Conservation (phyloP, 53 echinoderm and acorn worm species). For the Mesocentrotus franciscanus region DNA sequence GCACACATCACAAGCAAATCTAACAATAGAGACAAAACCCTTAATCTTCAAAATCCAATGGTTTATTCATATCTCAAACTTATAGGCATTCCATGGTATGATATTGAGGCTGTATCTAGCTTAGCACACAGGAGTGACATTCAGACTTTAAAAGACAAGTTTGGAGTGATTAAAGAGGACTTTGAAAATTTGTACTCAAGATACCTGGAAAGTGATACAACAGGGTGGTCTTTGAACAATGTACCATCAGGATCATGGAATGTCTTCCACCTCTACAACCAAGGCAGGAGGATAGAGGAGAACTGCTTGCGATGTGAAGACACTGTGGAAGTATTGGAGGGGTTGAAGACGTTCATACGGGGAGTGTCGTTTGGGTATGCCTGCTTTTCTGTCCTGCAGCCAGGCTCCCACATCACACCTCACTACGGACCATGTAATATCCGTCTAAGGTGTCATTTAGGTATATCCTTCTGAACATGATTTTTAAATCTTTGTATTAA, state of each 20-base stretch:
- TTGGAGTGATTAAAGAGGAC: slow-evolving; percentile 53
- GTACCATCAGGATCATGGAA: slow-evolving; percentile 84
- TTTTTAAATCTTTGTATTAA: too few relatives aligned
- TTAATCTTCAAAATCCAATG: slow-evolving; percentile 73
- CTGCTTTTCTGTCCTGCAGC: slow-evolving; percentile 88
- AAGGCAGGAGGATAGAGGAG: slow-evolving; percentile 72
- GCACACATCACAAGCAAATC: neutral
- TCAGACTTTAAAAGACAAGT: neutral
- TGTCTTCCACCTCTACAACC: slow-evolving; percentile 89
- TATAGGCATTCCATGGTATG: slow-evolving; percentile 30
- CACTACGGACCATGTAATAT: slow-evolving; percentile 95
- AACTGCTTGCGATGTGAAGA: slow-evolving; percentile 80
- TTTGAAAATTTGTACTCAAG: slow-evolving; percentile 64
- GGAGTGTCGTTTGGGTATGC: slow-evolving; percentile 90
- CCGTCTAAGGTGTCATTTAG: slow-evolving; percentile 89
- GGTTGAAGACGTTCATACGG: slow-evolving; percentile 59
- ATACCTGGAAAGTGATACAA: slow-evolving; percentile 50
- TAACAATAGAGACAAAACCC: neutral
- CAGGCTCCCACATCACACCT: slow-evolving; percentile 86
- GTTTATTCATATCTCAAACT: slow-evolving; percentile 67
- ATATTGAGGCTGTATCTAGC: neutral
- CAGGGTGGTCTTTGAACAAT: slow-evolving; percentile 83
- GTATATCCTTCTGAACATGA: slow-evolving; percentile 60
- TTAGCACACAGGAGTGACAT: slow-evolving; percentile 1
- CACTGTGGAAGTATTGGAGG: slow-evolving; percentile 71